These are phyloP conservation scores for Protobothrops mucrosquamatus DNA, from an alignment of 2,113 vertebrate species.

Conservation along the genomic window DNA sequence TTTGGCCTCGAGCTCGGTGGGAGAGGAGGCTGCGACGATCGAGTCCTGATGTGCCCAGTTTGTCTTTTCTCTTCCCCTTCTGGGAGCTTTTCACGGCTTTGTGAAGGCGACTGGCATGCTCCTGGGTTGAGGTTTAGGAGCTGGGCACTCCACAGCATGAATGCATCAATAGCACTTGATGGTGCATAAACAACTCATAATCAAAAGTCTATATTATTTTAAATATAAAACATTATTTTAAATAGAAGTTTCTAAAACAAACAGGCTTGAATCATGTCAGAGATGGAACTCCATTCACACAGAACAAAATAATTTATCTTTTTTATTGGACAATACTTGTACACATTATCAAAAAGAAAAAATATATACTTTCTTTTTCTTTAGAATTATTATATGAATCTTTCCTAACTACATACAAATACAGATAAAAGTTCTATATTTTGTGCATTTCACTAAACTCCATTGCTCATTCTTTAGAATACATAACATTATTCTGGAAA, in stretches of 20 bases:
- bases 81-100: too few relatives aligned
- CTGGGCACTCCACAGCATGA: too few relatives aligned
- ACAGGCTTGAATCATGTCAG: neutral
- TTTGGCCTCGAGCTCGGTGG: too few relatives aligned
- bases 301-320: neutral
- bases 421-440: neutral
- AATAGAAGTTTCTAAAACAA: neutral
- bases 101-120: too few relatives aligned
- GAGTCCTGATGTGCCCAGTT: too few relatives aligned
- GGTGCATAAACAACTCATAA: neutral
- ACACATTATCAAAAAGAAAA: neutral
- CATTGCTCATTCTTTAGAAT: neutral
- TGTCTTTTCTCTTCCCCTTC: too few relatives aligned
- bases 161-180: neutral
- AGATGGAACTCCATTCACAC: neutral
- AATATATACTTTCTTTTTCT: neutral
- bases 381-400: neutral
- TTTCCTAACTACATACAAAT: neutral
- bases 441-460: neutral
- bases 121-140: too few relatives aligned
- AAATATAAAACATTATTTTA: neutral
- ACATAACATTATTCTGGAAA: neutral
- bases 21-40: too few relatives aligned
- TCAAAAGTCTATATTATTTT: neutral
- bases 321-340: neutral